These are phyloP conservation scores for Platyscapa corneri DNA, from an alignment of 1,140 invertebrate genomes.

Conservation along the genomic window DNA sequence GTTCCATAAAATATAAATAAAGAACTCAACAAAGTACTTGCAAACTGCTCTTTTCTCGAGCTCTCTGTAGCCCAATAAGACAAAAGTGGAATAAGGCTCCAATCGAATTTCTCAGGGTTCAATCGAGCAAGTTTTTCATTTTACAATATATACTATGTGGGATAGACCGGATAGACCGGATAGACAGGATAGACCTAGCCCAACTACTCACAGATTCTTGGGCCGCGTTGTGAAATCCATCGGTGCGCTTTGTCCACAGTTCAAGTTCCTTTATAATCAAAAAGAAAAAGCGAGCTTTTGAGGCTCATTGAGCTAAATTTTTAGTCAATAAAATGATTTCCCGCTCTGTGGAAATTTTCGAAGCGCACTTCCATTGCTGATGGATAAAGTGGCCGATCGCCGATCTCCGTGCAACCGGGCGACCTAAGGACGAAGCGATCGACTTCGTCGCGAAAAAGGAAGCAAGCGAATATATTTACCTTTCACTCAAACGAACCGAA, in stretches of 20 bases:
- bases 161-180: too few relatives aligned
- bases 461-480: conserved; percentile 24
- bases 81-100: conserved; percentile 33
- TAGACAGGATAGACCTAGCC: neutral
- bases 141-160: neutral
- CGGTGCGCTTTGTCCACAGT: neutral
- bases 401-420: neutral
- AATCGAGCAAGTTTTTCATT: conserved; percentile 39
- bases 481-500: neutral
- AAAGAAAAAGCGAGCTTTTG: neutral
- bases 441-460: neutral
- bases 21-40: conserved; percentile 42
- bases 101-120: conserved; percentile 26
- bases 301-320: neutral
- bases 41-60: neutral
- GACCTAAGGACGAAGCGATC: neutral
- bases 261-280: neutral
- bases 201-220: neutral
- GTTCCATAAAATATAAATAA: conserved; percentile 43
- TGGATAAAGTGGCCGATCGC: neutral
- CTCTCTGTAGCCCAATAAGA: conserved; percentile 19
- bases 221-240: neutral
- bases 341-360: neutral
- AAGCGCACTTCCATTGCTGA: neutral
- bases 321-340: conserved; percentile 45